Percentiles rank a stretch among this genome's conserved stretches.
Evolutionary conservation across 1,140 invertebrate genomes (phyloP).

Genomic region (Mercenaria mercenaria): DNA sequence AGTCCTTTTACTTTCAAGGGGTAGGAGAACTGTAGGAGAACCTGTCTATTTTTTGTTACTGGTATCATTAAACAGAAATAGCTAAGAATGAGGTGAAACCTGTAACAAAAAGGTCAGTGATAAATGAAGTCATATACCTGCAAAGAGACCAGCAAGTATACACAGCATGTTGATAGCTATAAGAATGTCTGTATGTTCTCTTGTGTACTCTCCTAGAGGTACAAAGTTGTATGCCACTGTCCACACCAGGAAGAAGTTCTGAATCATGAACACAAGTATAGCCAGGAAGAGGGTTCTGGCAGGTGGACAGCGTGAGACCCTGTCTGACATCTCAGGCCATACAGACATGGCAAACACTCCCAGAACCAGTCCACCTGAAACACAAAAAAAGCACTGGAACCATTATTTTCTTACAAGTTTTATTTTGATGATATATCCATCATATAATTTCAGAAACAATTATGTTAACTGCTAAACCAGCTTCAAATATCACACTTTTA

Average conservation of each 20-base stretch:
- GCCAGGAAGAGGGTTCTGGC: slow-evolving; percentile 80
- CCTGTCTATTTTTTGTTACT: no score
- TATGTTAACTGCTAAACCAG: no score
- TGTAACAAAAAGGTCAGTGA: no score
- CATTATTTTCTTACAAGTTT: neutral
- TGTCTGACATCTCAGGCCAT: slow-evolving; percentile 82
- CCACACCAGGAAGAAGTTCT: slow-evolving; percentile 86
- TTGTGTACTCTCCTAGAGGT: slow-evolving; percentile 85
- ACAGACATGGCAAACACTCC: slow-evolving; percentile 82
- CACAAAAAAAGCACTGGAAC: neutral
- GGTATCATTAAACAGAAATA: no score
- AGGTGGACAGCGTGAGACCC: slow-evolving; percentile 80
- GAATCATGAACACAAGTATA: slow-evolving; percentile 80
- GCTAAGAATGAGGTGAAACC: no score
- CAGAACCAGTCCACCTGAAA: slow-evolving; percentile 83
- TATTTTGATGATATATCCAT: neutral
- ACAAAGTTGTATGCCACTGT: slow-evolving; percentile 86
- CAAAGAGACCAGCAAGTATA: slow-evolving; percentile 76
- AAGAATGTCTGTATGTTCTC: slow-evolving; percentile 85
- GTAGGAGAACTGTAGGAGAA: no score
- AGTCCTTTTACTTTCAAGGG: no score
- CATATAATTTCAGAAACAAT: no score
- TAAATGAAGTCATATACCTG: slow-evolving; percentile 78
- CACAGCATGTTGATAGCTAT: slow-evolving; percentile 78
- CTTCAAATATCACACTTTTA: no score